Evolutionary conservation across 2,888 invertebrate species (phyloP).

Genomic region (Zootermopsis nevadensis): DNA sequence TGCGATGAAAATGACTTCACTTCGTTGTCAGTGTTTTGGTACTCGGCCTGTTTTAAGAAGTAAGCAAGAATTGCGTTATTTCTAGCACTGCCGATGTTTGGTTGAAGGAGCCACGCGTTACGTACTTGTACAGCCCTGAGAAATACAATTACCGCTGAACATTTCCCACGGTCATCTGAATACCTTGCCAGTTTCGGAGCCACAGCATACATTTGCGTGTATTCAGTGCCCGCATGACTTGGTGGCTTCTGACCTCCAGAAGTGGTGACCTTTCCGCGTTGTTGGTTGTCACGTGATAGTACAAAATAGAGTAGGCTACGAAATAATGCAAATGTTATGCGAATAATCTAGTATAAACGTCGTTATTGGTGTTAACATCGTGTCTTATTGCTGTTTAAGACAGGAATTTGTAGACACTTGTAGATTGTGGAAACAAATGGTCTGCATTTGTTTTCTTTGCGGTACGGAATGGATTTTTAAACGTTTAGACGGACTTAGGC

Average conservation of each 20-base stretch:
- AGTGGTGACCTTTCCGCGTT: conserved; percentile 33
- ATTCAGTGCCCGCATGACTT: conserved; percentile 37
- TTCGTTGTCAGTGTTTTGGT: no score
- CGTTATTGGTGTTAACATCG: not conserved
- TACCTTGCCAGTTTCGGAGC: not conserved
- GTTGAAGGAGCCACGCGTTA: not conserved
- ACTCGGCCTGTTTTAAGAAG: no score
- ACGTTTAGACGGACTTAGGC: no score
- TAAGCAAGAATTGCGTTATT: no score
- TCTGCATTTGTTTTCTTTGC: no score
- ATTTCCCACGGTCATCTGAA: conserved; percentile 39
- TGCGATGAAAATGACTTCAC: no score
- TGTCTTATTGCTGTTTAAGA: not conserved
- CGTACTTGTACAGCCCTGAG: not conserved
- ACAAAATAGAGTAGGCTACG: not conserved
- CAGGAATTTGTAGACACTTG: not conserved
- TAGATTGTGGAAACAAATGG: no score
- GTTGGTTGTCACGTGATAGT: conserved; percentile 20
- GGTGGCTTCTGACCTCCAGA: conserved; percentile 36
- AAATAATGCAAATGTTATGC: not conserved
- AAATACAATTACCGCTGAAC: not conserved
- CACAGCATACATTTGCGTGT: conserved; percentile 29
- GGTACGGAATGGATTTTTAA: no score
- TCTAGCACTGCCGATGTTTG: no score
- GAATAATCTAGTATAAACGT: not conserved